A percentile compares a stretch with the other conserved stretches of the same genome.
phyloP scores from a whole-genome alignment of 2,888 invertebrate species.

The Trachelus troglodyta region DNA sequence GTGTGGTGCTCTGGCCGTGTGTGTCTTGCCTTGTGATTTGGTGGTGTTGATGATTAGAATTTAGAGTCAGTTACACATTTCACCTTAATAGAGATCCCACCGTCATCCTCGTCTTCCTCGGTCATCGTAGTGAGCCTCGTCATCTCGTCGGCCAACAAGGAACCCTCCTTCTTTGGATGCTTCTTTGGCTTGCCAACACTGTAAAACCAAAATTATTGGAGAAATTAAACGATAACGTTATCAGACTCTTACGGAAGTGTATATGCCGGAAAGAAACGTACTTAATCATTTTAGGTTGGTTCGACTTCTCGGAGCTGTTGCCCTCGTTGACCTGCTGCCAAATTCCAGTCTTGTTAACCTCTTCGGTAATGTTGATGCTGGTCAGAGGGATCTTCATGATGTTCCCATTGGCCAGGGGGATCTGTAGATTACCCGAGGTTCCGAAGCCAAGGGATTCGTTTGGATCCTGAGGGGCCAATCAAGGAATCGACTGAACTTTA shows the following conservation, averaged over 20 bases:
- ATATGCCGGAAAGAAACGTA: conserved; percentile 35
- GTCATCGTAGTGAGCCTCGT: conserved; percentile 85
- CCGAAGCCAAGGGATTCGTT: conserved; percentile 57
- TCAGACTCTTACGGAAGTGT: conserved; percentile 12
- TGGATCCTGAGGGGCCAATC: conserved; percentile 50
- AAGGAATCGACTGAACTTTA: conserved; percentile 23
- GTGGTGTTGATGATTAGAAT: conserved; percentile 52
- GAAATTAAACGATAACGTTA: conserved; percentile 30
- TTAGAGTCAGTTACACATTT: conserved; percentile 61
- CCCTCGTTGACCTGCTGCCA: conserved; percentile 92
- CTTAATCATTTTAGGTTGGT: conserved; percentile 55
- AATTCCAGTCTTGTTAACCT: conserved; percentile 91
- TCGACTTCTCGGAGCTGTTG: conserved; percentile 68
- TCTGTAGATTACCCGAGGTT: conserved; percentile 79
- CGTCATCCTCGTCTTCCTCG: conserved; percentile 83
- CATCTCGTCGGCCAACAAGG: conserved; percentile 68
- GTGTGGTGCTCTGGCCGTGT: conserved; percentile 59
- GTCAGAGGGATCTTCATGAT: conserved; percentile 89
- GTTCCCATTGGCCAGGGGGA: conserved; percentile 88
- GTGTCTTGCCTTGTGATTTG: conserved; percentile 42
- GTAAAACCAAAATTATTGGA: conserved; percentile 19
- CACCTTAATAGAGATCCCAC: conserved; percentile 73
- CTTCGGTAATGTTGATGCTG: conserved; percentile 91
- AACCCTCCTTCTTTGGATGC: conserved; percentile 75
- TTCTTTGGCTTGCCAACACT: conserved; percentile 76